Base-by-base conservation (phyloP, 2,113 vertebrate genomes). In the Siniperca knerii region DNA sequence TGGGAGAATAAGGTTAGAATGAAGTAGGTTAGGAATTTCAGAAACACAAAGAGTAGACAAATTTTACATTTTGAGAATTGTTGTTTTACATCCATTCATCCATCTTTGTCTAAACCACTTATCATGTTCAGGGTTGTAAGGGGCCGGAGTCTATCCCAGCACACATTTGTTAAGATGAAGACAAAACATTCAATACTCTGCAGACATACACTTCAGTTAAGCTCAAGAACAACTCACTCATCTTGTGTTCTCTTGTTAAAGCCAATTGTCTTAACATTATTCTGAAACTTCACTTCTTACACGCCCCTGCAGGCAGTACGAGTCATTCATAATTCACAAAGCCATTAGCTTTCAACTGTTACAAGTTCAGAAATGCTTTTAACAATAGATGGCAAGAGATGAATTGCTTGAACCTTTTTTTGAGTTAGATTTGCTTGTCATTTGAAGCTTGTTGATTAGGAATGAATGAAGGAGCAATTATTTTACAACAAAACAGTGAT, bases 241-340 rank as follows among this genome's bases (percentile, higher is more conserved):
- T 13, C 86, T 77, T 85, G 74, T 83, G 79, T 83, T 87, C 58
- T 80, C 82, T 83, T 78, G 81, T 81, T 86, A 82, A 89, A 92
- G 65, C 62, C 64, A 78, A 48, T 87, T 84, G 66, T 82, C 44
- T 81, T 69, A 84, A 61, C 50, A 54, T 85, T 70, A 75, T 76
- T 85, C 57, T 0, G n/a, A 84, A 92, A 69, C 75, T 82, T 77
- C 71, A 81, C 78, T 81, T 87, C 77, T 75, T 65, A 79, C 75
- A 83, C 6, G 66, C 52, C 87, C 87, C 87, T 83, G 83, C 71
- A 81, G 85, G 86, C 87, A 76, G 46, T 68, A 33, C 13, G 1
- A 90, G 86, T 79, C 79, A 82, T 92, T 91, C 84, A 93, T 93
- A 88, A 94, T 92, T 93, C 84, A 93, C 78, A 91, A 81, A 86